Evolutionary conservation across 2,113 vertebrate genomes (phyloP), one percentile per base, ranked within the genome.

Genomic region (Erythrocebus patas): DNA sequence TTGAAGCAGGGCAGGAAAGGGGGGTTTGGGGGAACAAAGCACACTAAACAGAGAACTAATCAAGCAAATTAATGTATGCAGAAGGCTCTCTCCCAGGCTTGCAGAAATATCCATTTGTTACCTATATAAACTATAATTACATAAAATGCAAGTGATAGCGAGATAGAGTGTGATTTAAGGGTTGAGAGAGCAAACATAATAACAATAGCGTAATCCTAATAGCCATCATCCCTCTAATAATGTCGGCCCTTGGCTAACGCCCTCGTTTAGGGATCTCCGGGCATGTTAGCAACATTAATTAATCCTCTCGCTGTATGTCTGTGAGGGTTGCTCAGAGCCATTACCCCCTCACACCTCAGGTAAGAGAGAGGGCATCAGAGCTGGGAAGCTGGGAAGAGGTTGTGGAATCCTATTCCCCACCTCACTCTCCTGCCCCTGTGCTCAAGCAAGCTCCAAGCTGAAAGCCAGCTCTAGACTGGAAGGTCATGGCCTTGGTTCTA

Each of bases 61-160:
- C 94, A 97, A 97, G 98, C 95, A 98, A 97, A 97, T 98, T 95
- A 98, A 98, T 98, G 95, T 96, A 98, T 97, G 95, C 97, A 93
- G 92, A 95, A 96, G 96, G 87, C 96, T 97, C 35, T 97, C 96
- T 98, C 97, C 93, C 90, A 93, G 79, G 87, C 95, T 93, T 70
- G 91, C 52, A 83, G 96, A 98, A 97, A 95, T 96, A 98, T 32
- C 95, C 97, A 94, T 97, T 97, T 97, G 98, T 98, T 98, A 98
- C 97, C 98, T 98, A 97, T 98, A 97, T 95, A 97, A 97, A 95
- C 97, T 96, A 97, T 98, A 98, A 98, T 98, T 98, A 98, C 98
- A 97, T 96, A 98, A 97, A 98, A 96, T 66, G 79, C 92, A 92
- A 95, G 96, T 35, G 66, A 96, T 95, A 50, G 25, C 1, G 32